Conservation (phyloP, 2,797 vertebrate genomes). For the Dallia pectoralis region DNA sequence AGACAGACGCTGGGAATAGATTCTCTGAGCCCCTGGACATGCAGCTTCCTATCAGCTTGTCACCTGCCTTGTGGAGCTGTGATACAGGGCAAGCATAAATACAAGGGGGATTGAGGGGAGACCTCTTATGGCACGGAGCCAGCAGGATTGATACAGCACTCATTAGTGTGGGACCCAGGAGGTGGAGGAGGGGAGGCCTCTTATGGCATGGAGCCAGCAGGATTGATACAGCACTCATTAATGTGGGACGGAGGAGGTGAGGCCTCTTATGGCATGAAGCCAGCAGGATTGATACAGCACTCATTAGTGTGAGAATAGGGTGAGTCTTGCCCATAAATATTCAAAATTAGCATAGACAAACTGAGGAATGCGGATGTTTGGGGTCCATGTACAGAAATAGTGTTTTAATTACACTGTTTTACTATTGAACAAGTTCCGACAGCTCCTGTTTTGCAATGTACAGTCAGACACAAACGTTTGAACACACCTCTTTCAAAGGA, state of each 20-base stretch:
- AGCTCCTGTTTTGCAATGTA: no score
- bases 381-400: not conserved
- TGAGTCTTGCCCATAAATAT: not conserved
- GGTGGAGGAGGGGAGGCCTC: no score
- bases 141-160: not conserved
- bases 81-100: constrained; percentile 9
- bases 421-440: not conserved
- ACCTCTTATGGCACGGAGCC: not conserved
- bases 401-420: not conserved
- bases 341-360: not conserved
- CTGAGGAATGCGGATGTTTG: not conserved
- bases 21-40: constrained; percentile 60
- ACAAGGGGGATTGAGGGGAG: not conserved
- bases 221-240: not conserved
- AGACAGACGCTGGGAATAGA: constrained; percentile 57
- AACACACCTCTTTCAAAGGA: no score
- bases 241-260: not conserved
- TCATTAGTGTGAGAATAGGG: not conserved
- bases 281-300: not conserved
- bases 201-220: not conserved
- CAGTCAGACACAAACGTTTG: no score
- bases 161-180: not conserved
- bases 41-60: constrained; percentile 61
- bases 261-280: no score
- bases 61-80: constrained; percentile 45